Evolutionary conservation across 1,140 invertebrate genomes (phyloP).

Genomic region (Arion vulgaris): DNA sequence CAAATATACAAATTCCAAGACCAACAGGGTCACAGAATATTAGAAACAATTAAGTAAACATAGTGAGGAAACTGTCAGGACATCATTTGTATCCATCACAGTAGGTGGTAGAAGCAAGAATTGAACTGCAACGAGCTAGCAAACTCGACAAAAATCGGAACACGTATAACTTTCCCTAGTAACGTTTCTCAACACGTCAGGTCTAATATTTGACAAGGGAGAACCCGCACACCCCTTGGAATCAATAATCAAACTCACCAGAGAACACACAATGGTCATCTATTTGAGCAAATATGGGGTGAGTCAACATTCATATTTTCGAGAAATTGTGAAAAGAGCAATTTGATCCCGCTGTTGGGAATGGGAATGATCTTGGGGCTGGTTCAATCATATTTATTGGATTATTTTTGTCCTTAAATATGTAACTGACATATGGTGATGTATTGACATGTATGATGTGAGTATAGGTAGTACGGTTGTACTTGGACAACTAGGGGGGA

Average conservation of each 20-base stretch:
- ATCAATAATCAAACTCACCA: constrained; percentile 16
- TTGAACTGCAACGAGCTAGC: no score
- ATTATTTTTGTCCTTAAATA: background rate
- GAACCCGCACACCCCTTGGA: background rate
- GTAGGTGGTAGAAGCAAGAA: no score
- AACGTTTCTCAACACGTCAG: background rate
- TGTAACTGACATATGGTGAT: background rate
- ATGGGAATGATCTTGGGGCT: background rate
- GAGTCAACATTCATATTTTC: constrained; percentile 34
- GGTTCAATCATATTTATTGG: background rate
- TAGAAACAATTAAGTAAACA: no score
- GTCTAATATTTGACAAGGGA: constrained; percentile 33
- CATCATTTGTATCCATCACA: no score
- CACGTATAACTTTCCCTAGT: background rate
- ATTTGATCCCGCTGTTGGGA: background rate
- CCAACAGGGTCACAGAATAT: no score
- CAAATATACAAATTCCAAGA: no score
- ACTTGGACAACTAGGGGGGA: no score
- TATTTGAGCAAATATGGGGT: constrained; percentile 34
- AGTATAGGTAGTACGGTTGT: no score
- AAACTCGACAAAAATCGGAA: background rate
- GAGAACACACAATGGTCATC: constrained; percentile 36
- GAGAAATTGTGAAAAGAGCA: constrained; percentile 21
- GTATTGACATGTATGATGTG: no score
- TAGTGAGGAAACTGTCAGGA: no score